Evolutionary conservation across 2,888 invertebrate species (phyloP).

Genomic region (Erynnis tages): DNA sequence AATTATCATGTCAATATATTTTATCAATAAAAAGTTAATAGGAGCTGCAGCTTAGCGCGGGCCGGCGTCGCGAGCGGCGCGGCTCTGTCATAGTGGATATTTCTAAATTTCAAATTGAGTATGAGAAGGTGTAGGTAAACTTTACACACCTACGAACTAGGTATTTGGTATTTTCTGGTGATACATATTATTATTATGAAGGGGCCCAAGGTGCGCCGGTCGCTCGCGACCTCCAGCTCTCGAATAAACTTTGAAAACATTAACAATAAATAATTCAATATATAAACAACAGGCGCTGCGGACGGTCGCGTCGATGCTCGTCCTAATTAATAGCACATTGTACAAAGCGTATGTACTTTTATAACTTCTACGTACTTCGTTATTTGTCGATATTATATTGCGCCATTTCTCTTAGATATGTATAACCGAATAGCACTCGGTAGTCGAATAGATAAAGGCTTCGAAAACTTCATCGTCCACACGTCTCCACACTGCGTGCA

Average conservation of each 20-base stretch:
- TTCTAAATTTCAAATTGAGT: too few relatives aligned
- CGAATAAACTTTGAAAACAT: conserved; percentile 65
- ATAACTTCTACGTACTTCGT: conserved; percentile 7
- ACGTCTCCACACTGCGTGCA: too few relatives aligned
- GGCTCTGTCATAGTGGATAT: not conserved
- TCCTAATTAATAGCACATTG: conserved; percentile 20
- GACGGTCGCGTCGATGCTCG: conserved; percentile 27
- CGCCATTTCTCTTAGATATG: conserved; percentile 35
- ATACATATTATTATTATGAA: too few relatives aligned
- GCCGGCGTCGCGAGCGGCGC: conserved; percentile 34
- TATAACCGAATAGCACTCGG: conserved; percentile 31
- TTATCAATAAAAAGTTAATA: conserved; percentile 53
- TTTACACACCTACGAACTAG: too few relatives aligned
- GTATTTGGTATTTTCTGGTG: too few relatives aligned
- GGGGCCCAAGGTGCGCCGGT: conserved; percentile 5
- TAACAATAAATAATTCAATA: conserved; percentile 50
- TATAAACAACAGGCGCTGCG: conserved; percentile 29
- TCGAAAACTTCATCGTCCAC: not conserved
- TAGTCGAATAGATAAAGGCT: conserved; percentile 17
- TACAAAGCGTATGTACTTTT: conserved; percentile 20
- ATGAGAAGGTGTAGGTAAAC: too few relatives aligned
- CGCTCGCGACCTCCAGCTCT: conserved; percentile 11
- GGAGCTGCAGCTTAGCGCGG: conserved; percentile 42
- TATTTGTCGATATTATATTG: conserved; percentile 20
- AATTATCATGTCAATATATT: conserved; percentile 51